Base-by-base conservation (phyloP, 2,797 vertebrate species). In the Stomatorhinus walkeri region DNA sequence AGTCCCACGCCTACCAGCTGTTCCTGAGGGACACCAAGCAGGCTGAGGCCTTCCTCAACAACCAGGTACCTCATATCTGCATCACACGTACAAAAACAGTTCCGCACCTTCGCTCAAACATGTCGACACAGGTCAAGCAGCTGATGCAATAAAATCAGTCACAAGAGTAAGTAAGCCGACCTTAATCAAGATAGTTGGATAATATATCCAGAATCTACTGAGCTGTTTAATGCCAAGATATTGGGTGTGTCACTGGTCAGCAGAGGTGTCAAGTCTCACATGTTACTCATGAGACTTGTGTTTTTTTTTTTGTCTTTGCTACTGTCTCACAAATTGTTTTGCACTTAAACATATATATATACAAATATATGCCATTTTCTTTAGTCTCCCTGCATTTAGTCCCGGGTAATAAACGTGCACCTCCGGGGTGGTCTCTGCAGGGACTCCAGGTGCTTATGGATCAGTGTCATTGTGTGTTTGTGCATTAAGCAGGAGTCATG, bases 1-100 rank as follows among this genome's bases (percentile, higher is more conserved):
- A 99, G 94, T 99, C 98, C 0, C 98, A 99, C n/a, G 97, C 97
- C 4, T 97, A 99, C 94, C 98, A 99, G 94, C 95, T 98, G 48
- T 99, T 99, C 94, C 96, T 99, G 10, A 94, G 97, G 93, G 98
- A 99, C 91, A 98, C 97, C 89, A 99, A 97, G 94, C 98, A 95
- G 90, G 96, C 96, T 0, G 96, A 97, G 91, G 96, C 96, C 22
- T 97, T 97, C 88, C 96, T 97, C 90, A 97, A 96, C 92, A 97
- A 97, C 92, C 96, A 97, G 96, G 96, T 89, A 87, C 72, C 19
- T 14, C 61, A 24, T 5, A 84, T 43, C n/a, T 22, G 81, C 19
- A 84, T 22, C 46, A 49, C 5, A 5, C 8, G 1, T 22, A 84
- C n/a, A 9, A 19, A 40, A 36, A 79, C 72, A 79, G 36, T 59